Evolutionary conservation across 2,797 vertebrate genomes (phyloP).

Genomic region (Hydrophis major): DNA sequence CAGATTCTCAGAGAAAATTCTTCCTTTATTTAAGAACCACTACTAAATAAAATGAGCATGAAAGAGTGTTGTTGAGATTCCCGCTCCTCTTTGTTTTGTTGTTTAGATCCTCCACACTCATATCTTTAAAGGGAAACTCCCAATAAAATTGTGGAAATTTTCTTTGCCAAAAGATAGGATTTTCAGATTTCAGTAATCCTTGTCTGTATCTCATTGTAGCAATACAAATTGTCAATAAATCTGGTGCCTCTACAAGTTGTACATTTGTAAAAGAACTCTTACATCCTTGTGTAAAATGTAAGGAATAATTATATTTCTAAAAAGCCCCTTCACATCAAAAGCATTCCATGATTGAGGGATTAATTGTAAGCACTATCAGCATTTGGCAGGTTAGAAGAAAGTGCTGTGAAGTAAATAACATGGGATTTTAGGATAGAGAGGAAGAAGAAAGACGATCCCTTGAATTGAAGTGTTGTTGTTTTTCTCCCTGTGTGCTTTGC

Average conservation of each 20-base stretch:
- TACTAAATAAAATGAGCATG: neutral
- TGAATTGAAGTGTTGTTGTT: slow-evolving; percentile 37
- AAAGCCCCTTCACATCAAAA: slow-evolving; percentile 74
- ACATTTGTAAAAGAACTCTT: slow-evolving; percentile 44
- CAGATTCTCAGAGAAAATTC: neutral
- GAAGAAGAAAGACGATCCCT: slow-evolving; percentile 59
- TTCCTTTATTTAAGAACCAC: neutral
- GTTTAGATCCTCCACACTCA: slow-evolving; percentile 5
- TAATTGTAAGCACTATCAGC: slow-evolving; percentile 72
- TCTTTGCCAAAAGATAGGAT: slow-evolving; percentile 46
- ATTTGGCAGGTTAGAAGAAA: slow-evolving; percentile 69
- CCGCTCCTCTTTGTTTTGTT: neutral
- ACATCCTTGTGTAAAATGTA: slow-evolving; percentile 9
- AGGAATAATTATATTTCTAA: slow-evolving; percentile 67
- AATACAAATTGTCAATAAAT: slow-evolving; percentile 47
- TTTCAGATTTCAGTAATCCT: slow-evolving; percentile 42
- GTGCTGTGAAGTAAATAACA: slow-evolving; percentile 65
- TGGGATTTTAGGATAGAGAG: slow-evolving; percentile 65
- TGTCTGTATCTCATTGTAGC: slow-evolving; percentile 49
- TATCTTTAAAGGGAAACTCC: slow-evolving; percentile 39
- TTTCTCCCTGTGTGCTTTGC: slow-evolving; percentile 32
- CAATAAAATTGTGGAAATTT: slow-evolving; percentile 54
- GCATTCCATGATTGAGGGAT: slow-evolving; percentile 71
- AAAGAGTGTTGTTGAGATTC: neutral
- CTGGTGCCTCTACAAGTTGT: slow-evolving; percentile 60